Percentiles rank a stretch among this genome's conserved stretches.
phyloP scores from a whole-genome alignment of 2,888 invertebrate species.

The Amorpha juglandis region DNA sequence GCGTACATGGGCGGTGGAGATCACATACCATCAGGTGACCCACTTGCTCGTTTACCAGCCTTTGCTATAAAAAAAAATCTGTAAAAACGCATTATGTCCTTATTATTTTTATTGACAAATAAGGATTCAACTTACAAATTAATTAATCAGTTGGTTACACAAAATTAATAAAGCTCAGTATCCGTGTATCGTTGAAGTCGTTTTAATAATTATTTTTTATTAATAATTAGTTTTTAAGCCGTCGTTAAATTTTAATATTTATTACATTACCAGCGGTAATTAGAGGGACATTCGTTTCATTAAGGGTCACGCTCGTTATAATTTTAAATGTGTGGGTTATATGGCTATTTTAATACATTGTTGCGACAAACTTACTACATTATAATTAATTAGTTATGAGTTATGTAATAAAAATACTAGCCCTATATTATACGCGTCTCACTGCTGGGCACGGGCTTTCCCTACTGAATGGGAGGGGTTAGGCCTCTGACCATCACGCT shows the following conservation, averaged over 20 bases:
- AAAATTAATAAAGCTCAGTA: conserved; percentile 21
- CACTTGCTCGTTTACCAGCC: too few relatives aligned
- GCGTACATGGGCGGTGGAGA: too few relatives aligned
- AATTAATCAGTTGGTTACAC: conserved; percentile 19
- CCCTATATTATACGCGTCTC: too few relatives aligned
- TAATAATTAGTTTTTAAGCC: conserved; percentile 22
- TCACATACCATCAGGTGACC: too few relatives aligned
- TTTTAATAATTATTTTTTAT: conserved; percentile 28
- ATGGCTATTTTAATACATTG: not conserved
- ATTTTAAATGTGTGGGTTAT: not conserved
- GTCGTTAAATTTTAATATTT: conserved; percentile 22
- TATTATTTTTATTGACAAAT: conserved; percentile 21
- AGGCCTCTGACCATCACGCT: too few relatives aligned
- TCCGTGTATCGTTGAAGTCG: conserved; percentile 23
- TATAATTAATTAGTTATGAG: not conserved
- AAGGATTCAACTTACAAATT: not conserved
- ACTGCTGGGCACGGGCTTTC: too few relatives aligned
- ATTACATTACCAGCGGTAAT: conserved; percentile 6
- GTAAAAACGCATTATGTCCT: conserved; percentile 1
- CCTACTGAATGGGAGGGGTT: too few relatives aligned
- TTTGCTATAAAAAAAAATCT: too few relatives aligned
- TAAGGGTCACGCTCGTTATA: conserved; percentile 9
- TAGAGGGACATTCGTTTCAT: conserved; percentile 5
- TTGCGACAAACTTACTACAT: not conserved
- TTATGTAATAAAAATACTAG: too few relatives aligned